These are phyloP conservation scores for Procavia capensis DNA, from an alignment of 2,113 vertebrate genomes.

Conservation along the genomic window DNA sequence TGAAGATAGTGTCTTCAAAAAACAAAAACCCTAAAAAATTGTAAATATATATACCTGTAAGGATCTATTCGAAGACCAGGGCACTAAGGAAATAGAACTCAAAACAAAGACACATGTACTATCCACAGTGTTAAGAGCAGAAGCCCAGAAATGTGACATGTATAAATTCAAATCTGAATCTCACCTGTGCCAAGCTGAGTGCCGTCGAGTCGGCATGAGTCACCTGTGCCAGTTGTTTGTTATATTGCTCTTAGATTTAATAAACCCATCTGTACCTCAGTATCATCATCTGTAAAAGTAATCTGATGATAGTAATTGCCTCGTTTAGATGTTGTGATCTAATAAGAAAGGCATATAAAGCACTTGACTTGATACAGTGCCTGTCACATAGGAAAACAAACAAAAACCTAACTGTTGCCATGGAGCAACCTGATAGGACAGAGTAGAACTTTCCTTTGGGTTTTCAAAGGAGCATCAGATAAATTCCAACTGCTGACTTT, in stretches of 20 bases:
- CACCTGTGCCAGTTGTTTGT: background rate
- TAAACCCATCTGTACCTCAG: background rate
- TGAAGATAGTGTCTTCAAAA: background rate
- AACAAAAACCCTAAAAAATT: background rate
- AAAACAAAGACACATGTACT: background rate
- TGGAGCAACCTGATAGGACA: no score
- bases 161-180: background rate
- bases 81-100: background rate
- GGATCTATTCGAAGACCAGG: background rate
- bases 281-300: conserved; percentile 6
- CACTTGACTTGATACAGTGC: background rate
- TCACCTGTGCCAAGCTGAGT: background rate
- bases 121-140: background rate
- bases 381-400: background rate
- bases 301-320: background rate
- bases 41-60: background rate
- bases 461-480: no score
- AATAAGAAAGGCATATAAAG: background rate
- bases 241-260: background rate
- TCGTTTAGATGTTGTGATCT: conserved; percentile 4
- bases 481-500: no score
- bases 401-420: no score
- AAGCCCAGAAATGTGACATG: background rate
- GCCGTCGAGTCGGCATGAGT: no score
- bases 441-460: no score